A percentile compares a stretch with the other conserved stretches of the same genome.
phyloP scores from a whole-genome alignment of 2,797 vertebrate species.

The Geotrypetes seraphini region DNA sequence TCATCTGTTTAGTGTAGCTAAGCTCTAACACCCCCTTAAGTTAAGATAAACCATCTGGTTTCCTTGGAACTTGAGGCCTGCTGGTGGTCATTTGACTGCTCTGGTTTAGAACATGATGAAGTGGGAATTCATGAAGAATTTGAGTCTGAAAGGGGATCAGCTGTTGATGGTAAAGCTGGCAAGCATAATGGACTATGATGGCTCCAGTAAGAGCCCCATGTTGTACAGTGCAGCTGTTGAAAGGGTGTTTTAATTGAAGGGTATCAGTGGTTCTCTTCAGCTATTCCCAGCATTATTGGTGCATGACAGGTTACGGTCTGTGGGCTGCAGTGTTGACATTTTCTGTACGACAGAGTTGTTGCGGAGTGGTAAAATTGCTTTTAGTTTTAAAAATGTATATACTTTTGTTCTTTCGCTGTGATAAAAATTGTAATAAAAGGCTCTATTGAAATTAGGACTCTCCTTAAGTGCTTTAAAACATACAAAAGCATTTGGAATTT shows the following conservation, averaged over 20 bases:
- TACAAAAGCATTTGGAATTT: no score
- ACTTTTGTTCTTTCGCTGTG: constrained; percentile 1
- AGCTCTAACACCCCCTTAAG: constrained; percentile 21
- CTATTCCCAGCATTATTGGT: neutral
- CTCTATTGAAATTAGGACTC: no score
- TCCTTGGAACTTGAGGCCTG: constrained; percentile 17
- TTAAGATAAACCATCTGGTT: constrained; percentile 25
- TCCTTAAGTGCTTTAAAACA: no score
- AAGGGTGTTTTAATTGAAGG: constrained; percentile 27
- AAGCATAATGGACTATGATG: constrained; percentile 10
- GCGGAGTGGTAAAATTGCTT: neutral
- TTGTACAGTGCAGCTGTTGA: constrained; percentile 28
- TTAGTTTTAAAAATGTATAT: neutral
- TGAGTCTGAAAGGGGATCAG: constrained; percentile 27
- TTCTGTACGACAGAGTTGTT: neutral
- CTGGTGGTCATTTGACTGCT: constrained; percentile 23
- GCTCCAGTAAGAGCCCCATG: constrained; percentile 7
- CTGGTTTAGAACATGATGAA: constrained; percentile 35
- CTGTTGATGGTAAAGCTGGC: constrained; percentile 23
- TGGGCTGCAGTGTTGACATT: constrained; percentile 8
- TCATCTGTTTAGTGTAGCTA: neutral
- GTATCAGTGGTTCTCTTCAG: constrained; percentile 14
- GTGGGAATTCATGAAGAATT: constrained; percentile 30
- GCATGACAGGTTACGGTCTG: constrained; percentile 11
- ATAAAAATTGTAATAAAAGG: no score